These are phyloP conservation scores for Cacoxenus indagator DNA, from an alignment of 2,888 invertebrate species.

Conservation along the genomic window DNA sequence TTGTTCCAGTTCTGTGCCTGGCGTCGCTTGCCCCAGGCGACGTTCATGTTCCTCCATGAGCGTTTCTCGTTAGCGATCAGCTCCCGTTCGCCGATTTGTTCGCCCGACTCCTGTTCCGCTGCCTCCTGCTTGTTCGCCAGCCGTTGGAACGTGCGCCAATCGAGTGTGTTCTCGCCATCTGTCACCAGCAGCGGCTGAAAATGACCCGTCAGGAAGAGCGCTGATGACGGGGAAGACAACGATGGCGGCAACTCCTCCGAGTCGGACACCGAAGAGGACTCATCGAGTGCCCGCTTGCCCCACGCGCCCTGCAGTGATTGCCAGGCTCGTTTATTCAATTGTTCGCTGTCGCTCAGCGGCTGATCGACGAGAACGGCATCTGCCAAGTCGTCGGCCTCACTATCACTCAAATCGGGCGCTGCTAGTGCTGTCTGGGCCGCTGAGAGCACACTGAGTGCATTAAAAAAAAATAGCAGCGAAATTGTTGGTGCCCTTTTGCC, in stretches of 20 bases:
- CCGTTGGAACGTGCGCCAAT: slow-evolving; percentile 57
- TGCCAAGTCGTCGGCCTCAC: slow-evolving; percentile 38
- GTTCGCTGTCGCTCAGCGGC: slow-evolving; percentile 46
- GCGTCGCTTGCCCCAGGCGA: slow-evolving; percentile 83
- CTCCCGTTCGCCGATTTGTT: slow-evolving; percentile 22
- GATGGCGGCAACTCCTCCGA: too few relatives aligned
- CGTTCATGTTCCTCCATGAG: slow-evolving; percentile 79
- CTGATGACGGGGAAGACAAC: slow-evolving; percentile 31
- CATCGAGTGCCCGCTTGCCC: slow-evolving; percentile 74
- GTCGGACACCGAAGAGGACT: slow-evolving; percentile 10
- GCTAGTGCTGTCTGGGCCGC: slow-evolving; percentile 37
- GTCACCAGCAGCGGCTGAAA: slow-evolving; percentile 49
- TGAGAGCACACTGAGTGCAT: slow-evolving; percentile 14
- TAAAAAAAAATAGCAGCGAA: background rate
- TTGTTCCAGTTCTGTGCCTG: slow-evolving; percentile 73
- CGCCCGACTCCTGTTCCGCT: slow-evolving; percentile 17
- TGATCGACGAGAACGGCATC: slow-evolving; percentile 43
- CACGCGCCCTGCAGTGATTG: slow-evolving; percentile 78
- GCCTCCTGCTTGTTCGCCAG: slow-evolving; percentile 39
- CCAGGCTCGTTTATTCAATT: slow-evolving; percentile 74
- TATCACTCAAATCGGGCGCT: slow-evolving; percentile 29
- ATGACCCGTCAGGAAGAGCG: slow-evolving; percentile 49
- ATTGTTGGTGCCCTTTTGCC: background rate
- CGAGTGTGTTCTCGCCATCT: slow-evolving; percentile 50
- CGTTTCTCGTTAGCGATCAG: slow-evolving; percentile 73